These are phyloP conservation scores for Pyrocoelia pectoralis DNA, from an alignment of 2,888 invertebrate genomes.

Conservation along the genomic window DNA sequence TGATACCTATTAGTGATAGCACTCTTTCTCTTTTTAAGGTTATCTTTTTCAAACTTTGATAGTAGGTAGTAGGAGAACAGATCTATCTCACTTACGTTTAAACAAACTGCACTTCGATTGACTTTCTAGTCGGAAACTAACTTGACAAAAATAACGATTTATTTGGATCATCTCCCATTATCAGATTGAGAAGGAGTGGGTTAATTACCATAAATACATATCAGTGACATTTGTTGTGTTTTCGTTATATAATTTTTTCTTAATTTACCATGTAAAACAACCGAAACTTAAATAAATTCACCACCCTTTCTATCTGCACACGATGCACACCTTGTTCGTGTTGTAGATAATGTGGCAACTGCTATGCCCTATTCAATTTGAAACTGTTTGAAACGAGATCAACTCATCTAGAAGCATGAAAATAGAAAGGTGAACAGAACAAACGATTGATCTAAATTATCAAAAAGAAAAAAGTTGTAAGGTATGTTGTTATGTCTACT, in stretches of 20 bases:
- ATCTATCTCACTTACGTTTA: conserved; percentile 53
- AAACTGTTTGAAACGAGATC: neutral
- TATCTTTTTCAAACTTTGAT: conserved; percentile 3
- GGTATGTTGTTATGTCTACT: neutral
- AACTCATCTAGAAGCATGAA: too few relatives aligned
- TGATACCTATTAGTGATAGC: neutral
- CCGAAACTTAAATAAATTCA: too few relatives aligned
- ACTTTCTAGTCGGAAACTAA: conserved; percentile 56
- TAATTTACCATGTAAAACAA: neutral
- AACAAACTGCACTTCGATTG: conserved; percentile 56
- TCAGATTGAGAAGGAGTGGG: conserved; percentile 84
- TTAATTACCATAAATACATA: conserved; percentile 76
- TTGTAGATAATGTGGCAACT: neutral
- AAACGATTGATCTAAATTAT: neutral
- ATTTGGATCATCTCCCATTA: conserved; percentile 67
- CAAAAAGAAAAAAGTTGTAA: neutral
- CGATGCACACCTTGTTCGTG: too few relatives aligned
- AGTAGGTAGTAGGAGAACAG: neutral
- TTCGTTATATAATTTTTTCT: neutral
- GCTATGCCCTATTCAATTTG: neutral
- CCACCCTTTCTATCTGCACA: too few relatives aligned
- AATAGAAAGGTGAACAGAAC: neutral
- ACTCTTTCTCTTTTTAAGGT: neutral
- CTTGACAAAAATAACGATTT: conserved; percentile 59
- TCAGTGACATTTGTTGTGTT: conserved; percentile 72